Percentiles rank a stretch among this genome's conserved stretches.
Conservation (phyloP, 35 echinoderm and acorn worm genomes). For the Chiridota heheva region DNA sequence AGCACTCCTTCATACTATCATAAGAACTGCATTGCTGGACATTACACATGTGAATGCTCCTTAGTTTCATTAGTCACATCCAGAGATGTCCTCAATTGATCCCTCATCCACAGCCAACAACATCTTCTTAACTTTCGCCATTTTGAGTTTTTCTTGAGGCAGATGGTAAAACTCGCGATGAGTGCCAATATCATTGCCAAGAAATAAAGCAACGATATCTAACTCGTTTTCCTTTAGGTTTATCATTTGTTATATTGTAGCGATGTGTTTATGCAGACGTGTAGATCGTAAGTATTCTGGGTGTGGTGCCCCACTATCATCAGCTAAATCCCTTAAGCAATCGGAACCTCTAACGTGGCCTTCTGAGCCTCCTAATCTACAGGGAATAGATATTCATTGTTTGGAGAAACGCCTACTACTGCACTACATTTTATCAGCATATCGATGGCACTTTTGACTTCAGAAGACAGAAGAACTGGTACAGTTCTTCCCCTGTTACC, state of each 20-base stretch:
- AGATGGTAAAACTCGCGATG: slow-evolving; percentile 68
- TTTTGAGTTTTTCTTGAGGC: slow-evolving; percentile 43
- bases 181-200: slow-evolving; percentile 58
- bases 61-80: too few species aligned
- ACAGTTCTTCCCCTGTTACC: slow-evolving; percentile 62
- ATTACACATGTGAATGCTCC: too few species aligned
- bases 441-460: slow-evolving; percentile 40
- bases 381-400: slow-evolving; percentile 13
- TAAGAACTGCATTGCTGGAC: too few species aligned
- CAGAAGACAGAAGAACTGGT: slow-evolving; percentile 50
- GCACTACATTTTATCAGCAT: slow-evolving; percentile 11
- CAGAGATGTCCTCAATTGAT: too few species aligned
- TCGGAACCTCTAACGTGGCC: slow-evolving; percentile 63
- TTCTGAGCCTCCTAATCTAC: slow-evolving; percentile 15
- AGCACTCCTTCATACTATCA: too few species aligned
- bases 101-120: slow-evolving; percentile 57
- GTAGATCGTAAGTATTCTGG: slow-evolving; percentile 42
- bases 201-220: slow-evolving; percentile 59
- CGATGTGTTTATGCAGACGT: slow-evolving; percentile 60
- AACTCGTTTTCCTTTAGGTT: slow-evolving; percentile 63
- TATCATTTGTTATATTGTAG: slow-evolving; percentile 57
- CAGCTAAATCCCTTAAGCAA: slow-evolving; percentile 38
- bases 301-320: slow-evolving; percentile 47
- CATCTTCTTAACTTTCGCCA: slow-evolving; percentile 68
- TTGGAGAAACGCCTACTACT: neutral